A percentile compares a stretch with the other conserved stretches of the same genome.
phyloP scores from a whole-genome alignment of 1,140 invertebrate species.

The Pachyrhynchus sulphureomaculatus region DNA sequence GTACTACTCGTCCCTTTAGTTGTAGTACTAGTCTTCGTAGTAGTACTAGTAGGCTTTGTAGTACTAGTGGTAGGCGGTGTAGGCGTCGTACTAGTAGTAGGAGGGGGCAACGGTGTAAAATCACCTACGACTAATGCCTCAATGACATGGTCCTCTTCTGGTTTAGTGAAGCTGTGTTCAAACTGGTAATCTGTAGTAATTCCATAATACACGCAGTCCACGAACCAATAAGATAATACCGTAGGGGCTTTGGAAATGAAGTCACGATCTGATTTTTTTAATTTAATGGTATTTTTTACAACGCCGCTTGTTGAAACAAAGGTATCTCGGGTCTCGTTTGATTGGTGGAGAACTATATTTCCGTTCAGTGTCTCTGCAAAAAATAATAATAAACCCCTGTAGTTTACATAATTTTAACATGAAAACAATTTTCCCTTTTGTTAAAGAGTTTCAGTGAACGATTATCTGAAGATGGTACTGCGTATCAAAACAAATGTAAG shows the following conservation, averaged over 20 bases:
- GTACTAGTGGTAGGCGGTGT: constrained; percentile 54
- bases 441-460: too few species aligned
- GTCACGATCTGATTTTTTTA: constrained; percentile 61
- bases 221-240: constrained; percentile 72
- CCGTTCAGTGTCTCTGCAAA: constrained; percentile 65
- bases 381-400: too few species aligned
- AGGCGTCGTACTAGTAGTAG: constrained; percentile 60
- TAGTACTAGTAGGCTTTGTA: constrained; percentile 38
- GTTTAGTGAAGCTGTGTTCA: constrained; percentile 62
- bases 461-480: too few species aligned
- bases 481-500: too few species aligned
- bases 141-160: constrained; percentile 62
- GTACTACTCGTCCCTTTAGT: too few species aligned
- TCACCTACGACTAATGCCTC: constrained; percentile 70
- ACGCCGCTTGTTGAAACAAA: constrained; percentile 63
- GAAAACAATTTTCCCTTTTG: too few species aligned
- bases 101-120: constrained; percentile 61
- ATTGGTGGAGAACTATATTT: constrained; percentile 61
- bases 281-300: constrained; percentile 59
- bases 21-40: constrained; percentile 26
- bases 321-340: constrained; percentile 57
- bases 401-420: too few species aligned
- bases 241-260: constrained; percentile 64
- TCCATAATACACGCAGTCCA: constrained; percentile 72
- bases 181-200: constrained; percentile 61